Conservation (phyloP, 2,888 invertebrate genomes). For the Coleophora flavipennella region DNA sequence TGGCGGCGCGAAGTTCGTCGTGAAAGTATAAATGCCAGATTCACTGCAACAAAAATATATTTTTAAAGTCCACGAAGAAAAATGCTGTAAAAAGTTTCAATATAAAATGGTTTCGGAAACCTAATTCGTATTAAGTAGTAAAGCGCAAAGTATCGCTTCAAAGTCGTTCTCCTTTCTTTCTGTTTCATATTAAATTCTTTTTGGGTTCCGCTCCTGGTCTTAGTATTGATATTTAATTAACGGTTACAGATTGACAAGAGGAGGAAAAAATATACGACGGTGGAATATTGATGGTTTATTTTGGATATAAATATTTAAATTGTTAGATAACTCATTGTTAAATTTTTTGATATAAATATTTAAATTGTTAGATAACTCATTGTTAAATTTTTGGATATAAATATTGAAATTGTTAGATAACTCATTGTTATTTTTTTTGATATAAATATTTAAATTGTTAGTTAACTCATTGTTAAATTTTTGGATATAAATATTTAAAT, state of each 20-base stretch:
- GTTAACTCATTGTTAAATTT: background rate
- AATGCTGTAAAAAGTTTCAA: background rate
- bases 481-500: too few relatives aligned
- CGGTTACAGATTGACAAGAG: too few relatives aligned
- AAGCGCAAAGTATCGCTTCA: too few relatives aligned
- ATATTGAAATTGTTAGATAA: background rate
- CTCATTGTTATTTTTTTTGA: too few relatives aligned
- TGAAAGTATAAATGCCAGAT: constrained; percentile 34
- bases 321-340: too few relatives aligned
- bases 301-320: background rate
- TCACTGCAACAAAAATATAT: constrained; percentile 25
- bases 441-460: too few relatives aligned
- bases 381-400: background rate
- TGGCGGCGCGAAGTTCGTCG: constrained; percentile 29
- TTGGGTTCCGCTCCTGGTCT: too few relatives aligned
- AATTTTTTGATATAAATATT: too few relatives aligned
- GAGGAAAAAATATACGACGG: too few relatives aligned
- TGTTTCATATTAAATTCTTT: too few relatives aligned
- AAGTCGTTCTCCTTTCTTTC: too few relatives aligned
- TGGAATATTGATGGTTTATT: background rate
- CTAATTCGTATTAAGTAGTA: background rate
- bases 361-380: background rate
- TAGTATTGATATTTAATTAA: too few relatives aligned
- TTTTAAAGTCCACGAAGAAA: background rate
- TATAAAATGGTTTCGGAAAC: background rate